Evolutionary conservation across 2,888 invertebrate genomes (phyloP), one percentile per base, ranked within the genome.

Genomic region (Unio pictorum): DNA sequence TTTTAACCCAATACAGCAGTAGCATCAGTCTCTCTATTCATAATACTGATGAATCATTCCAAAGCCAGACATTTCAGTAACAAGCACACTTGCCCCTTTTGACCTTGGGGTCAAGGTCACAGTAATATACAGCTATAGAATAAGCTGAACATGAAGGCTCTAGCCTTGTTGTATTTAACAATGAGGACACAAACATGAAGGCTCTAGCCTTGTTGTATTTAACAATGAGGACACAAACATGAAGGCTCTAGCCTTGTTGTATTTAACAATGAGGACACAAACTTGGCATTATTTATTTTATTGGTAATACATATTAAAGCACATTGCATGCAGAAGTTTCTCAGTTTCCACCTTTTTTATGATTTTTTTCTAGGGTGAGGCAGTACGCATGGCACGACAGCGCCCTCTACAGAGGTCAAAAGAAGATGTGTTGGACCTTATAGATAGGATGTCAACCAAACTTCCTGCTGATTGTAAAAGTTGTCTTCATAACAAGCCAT

Each of bases 401-500:
- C 73, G 79, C 61, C 80, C 84, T 4, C 69, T 72, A 11, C 76
- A 80, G 26, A 73, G 79, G 23, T 75, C 70, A 8, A 61, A 45
- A 4, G 81, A 82, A 26, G 86, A 86, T 45, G 69, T 86, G 66
- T 60, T 69, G 15, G 85, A 84, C 18, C 61, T 86, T n/a, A 54
- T 85, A 11, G 75, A 80, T 18, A 75, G 82, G 59, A 68, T 80
- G 67, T 18, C 20, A 7, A 67, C 66, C 26, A 63, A 66, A 28
- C 70, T 84, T 59, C 78, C 79, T 17, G 34, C 63, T 23, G 76
- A 68, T 45, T 75, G 77, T 64, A 58, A 61, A 30, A 69, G 67
- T 1, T 87, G 87, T 74, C 75, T 87, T 54, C 87, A 87, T 69
- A 76, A 81, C 61, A 83, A 80, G 72, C 84, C 84, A 58, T 83